Conservation (phyloP, 1,140 invertebrate species). For the Mesaphorura yosii region DNA sequence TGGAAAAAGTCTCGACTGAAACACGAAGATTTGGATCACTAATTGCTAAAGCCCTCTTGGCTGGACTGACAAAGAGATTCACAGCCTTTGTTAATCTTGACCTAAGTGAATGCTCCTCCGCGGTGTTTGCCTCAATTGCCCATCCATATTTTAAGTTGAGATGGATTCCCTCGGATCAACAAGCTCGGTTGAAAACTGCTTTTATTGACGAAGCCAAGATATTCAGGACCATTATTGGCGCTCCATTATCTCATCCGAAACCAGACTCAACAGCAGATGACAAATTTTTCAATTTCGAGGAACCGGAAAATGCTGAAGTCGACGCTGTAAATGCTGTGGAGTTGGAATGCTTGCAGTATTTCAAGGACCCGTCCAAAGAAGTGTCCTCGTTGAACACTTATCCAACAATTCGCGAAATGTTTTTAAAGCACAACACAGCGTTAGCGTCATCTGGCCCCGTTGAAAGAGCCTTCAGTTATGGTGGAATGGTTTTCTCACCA, state of each 20-base stretch:
- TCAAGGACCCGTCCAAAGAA: neutral
- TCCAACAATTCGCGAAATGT: neutral
- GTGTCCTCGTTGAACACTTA: neutral
- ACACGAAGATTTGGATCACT: neutral
- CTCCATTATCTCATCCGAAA: neutral
- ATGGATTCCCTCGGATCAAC: slow-evolving; percentile 1
- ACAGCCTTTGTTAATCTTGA: no score
- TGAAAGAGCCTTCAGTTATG: slow-evolving; percentile 4
- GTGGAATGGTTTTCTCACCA: no score
- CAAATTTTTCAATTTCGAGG: neutral
- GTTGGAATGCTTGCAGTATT: slow-evolving; percentile 1
- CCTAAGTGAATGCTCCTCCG: neutral
- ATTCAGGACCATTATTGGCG: neutral
- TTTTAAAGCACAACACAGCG: neutral
- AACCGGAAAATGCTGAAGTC: neutral
- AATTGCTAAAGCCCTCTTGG: neutral
- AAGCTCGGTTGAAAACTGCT: neutral
- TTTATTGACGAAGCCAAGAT: neutral
- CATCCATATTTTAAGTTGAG: slow-evolving; percentile 8
- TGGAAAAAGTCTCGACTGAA: neutral
- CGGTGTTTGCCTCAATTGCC: neutral
- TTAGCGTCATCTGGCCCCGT: slow-evolving; percentile 5
- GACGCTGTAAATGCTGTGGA: neutral
- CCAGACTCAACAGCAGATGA: neutral
- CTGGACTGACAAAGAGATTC: neutral